These are phyloP conservation scores for Smittia sp. DNA, from an alignment of 2,888 invertebrate genomes.

Conservation along the genomic window DNA sequence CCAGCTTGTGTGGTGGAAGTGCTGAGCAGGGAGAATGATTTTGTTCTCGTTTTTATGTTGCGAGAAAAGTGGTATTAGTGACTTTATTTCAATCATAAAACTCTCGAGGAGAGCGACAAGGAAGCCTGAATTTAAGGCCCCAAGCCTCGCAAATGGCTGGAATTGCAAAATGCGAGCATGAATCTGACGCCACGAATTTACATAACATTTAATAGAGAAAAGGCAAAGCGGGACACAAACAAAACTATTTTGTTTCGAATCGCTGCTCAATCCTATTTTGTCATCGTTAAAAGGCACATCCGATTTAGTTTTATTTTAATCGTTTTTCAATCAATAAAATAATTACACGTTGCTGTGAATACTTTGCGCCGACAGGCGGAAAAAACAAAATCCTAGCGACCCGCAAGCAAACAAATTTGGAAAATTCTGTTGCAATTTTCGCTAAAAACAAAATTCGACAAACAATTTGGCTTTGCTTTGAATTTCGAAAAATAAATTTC, in stretches of 20 bases:
- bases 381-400: neutral
- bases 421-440: neutral
- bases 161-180: too few relatives aligned
- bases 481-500: neutral
- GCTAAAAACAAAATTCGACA: neutral
- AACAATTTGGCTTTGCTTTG: neutral
- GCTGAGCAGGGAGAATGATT: neutral
- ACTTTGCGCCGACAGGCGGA: neutral
- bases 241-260: too few relatives aligned
- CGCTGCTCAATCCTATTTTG: neutral
- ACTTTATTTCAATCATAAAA: neutral
- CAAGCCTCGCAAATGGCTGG: too few relatives aligned
- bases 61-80: slow-evolving; percentile 18
- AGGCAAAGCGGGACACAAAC: too few relatives aligned
- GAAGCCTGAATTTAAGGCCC: neutral
- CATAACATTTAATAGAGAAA: neutral
- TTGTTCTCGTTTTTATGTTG: slow-evolving; percentile 2
- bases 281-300: neutral
- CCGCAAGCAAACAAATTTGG: neutral
- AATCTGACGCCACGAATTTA: too few relatives aligned
- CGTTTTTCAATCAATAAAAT: slow-evolving; percentile 29
- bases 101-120: neutral
- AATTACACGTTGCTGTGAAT: slow-evolving; percentile 11
- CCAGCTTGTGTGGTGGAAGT: neutral
- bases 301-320: slow-evolving; percentile 22